These are phyloP conservation scores for Enteromius trimaculatus DNA, from an alignment of 2,797 vertebrate genomes.

Conservation along the genomic window DNA sequence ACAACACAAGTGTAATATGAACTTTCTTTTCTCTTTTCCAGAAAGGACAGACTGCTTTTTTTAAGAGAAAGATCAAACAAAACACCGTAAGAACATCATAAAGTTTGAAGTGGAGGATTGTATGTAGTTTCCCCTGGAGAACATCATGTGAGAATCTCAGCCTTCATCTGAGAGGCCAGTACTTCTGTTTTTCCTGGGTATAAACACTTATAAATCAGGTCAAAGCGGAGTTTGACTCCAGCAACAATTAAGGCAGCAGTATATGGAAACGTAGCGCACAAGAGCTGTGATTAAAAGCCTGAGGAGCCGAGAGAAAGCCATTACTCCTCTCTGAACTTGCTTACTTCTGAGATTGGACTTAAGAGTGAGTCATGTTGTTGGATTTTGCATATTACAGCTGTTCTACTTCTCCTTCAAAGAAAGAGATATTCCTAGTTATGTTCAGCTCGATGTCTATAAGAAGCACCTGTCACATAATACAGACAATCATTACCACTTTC, in stretches of 20 bases:
- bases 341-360: conserved; percentile 5
- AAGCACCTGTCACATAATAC: neutral
- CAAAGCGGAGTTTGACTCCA: conserved; percentile 45
- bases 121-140: neutral
- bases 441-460: neutral
- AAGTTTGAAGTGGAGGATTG: neutral
- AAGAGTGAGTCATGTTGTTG: conserved; percentile 2
- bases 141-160: neutral
- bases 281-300: conserved; percentile 52
- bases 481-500: neutral
- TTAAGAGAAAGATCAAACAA: conserved; percentile 1
- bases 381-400: neutral
- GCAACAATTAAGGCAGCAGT: conserved; percentile 41
- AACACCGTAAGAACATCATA: neutral
- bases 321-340: conserved; percentile 38
- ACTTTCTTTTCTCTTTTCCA: neutral
- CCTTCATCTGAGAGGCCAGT: conserved; percentile 10
- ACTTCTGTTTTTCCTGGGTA: conserved; percentile 9
- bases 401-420: conserved; percentile 7
- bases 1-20: neutral
- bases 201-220: conserved; percentile 44
- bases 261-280: conserved; percentile 43
- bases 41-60: neutral
- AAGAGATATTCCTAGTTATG: neutral
- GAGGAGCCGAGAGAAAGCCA: conserved; percentile 46